A percentile compares a stretch with the other conserved stretches of the same genome.
Conservation (phyloP, 2,888 invertebrate species). For the Ochropacha duplaris region DNA sequence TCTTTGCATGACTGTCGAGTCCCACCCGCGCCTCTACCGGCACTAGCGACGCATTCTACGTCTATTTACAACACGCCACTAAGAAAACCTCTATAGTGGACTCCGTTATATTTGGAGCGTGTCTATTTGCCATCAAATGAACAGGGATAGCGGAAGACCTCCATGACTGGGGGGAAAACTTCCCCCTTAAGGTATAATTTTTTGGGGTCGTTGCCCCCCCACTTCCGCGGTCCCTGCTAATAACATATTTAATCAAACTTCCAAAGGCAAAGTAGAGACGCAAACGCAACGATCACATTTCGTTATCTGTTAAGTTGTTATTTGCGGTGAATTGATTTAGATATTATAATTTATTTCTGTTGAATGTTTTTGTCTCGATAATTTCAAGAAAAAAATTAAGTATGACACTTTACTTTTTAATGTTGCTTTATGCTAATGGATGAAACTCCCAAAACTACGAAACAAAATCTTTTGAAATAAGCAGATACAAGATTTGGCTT, state of each 20-base stretch:
- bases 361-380: too few relatives aligned
- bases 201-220: too few relatives aligned
- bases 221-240: too few relatives aligned
- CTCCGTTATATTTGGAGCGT: not conserved
- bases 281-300: not conserved
- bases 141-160: too few relatives aligned
- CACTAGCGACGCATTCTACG: slow-evolving; percentile 5
- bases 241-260: not conserved
- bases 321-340: not conserved
- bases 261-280: not conserved
- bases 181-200: too few relatives aligned
- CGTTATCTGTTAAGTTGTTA: not conserved
- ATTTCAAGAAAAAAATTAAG: not conserved
- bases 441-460: too few relatives aligned
- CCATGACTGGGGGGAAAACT: too few relatives aligned
- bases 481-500: too few relatives aligned
- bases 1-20: slow-evolving; percentile 88
- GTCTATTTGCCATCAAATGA: not conserved
- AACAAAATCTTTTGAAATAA: too few relatives aligned
- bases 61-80: not conserved
- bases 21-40: slow-evolving; percentile 15
- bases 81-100: not conserved
- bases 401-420: too few relatives aligned
- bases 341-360: too few relatives aligned
- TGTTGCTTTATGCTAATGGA: too few relatives aligned